Conservation (phyloP, 2,888 invertebrate species). For the Brenthis hecate region DNA sequence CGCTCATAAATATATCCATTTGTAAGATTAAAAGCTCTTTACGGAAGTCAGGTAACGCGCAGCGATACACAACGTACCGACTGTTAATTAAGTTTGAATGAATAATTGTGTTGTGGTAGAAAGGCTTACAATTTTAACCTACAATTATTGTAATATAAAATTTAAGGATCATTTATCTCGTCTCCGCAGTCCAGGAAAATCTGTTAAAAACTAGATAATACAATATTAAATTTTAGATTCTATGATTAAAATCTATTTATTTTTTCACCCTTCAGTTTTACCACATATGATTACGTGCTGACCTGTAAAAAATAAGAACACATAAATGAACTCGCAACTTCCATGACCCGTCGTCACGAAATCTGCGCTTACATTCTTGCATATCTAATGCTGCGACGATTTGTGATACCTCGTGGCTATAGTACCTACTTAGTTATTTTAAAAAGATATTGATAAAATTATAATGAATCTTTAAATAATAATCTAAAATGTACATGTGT, state of each 20-base stretch:
- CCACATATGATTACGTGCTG: constrained; percentile 51
- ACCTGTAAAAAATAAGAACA: constrained; percentile 62
- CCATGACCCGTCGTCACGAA: constrained; percentile 73
- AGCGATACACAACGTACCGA: constrained; percentile 45
- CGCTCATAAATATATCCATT: constrained; percentile 71
- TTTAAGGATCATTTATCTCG: too few species aligned
- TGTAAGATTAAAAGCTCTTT: constrained; percentile 70
- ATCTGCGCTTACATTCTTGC: constrained; percentile 76
- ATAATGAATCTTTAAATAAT: too few species aligned
- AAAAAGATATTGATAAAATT: constrained; percentile 13
- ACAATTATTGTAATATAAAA: too few species aligned
- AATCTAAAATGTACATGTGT: too few species aligned
- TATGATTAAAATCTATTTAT: neutral
- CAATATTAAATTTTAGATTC: neutral
- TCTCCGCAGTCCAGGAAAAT: neutral
- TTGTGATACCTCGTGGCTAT: constrained; percentile 62
- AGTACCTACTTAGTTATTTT: constrained; percentile 41
- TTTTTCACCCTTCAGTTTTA: constrained; percentile 1
- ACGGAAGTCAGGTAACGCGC: constrained; percentile 60
- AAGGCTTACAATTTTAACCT: constrained; percentile 5
- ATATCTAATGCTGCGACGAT: constrained; percentile 72
- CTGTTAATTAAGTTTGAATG: constrained; percentile 56
- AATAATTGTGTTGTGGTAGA: constrained; percentile 38
- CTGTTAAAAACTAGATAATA: neutral
- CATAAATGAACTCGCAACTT: constrained; percentile 58